A percentile compares a stretch with the other conserved stretches of the same genome.
Conservation (phyloP, 2,797 vertebrate genomes). For the Hydrolagus colliei region DNA sequence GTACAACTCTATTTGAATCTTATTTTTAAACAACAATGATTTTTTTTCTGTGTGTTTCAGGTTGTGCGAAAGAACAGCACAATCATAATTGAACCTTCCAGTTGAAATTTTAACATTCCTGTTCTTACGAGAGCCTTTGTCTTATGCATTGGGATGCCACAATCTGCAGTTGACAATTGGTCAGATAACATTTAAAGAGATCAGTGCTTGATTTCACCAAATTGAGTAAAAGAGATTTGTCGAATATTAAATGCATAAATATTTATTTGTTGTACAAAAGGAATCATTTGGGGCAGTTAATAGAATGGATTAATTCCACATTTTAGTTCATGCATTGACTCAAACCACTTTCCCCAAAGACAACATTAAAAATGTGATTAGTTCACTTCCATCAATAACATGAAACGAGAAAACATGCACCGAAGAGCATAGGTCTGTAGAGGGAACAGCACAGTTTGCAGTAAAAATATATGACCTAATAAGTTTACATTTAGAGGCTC, state of each 20-base stretch:
- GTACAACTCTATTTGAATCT: too few species aligned
- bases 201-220: too few species aligned
- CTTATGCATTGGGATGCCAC: too few species aligned
- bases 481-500: slow-evolving; percentile 81
- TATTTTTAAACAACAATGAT: too few species aligned
- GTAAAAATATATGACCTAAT: slow-evolving; percentile 84
- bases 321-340: slow-evolving; percentile 72
- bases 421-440: slow-evolving; percentile 69
- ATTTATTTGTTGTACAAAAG: slow-evolving; percentile 75
- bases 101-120: too few species aligned
- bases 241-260: slow-evolving; percentile 69
- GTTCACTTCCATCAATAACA: slow-evolving; percentile 78
- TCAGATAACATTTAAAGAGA: background rate
- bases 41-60: too few species aligned
- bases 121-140: too few species aligned
- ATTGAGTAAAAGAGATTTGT: slow-evolving; percentile 43
- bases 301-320: slow-evolving; percentile 80
- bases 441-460: slow-evolving; percentile 76
- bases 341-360: slow-evolving; percentile 73
- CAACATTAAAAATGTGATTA: slow-evolving; percentile 82
- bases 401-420: slow-evolving; percentile 75
- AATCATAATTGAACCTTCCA: too few species aligned
- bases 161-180: background rate
- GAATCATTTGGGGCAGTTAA: slow-evolving; percentile 76
- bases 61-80: too few species aligned